Conservation (phyloP, 1,140 invertebrate genomes). For the Contarinia nasturtii region DNA sequence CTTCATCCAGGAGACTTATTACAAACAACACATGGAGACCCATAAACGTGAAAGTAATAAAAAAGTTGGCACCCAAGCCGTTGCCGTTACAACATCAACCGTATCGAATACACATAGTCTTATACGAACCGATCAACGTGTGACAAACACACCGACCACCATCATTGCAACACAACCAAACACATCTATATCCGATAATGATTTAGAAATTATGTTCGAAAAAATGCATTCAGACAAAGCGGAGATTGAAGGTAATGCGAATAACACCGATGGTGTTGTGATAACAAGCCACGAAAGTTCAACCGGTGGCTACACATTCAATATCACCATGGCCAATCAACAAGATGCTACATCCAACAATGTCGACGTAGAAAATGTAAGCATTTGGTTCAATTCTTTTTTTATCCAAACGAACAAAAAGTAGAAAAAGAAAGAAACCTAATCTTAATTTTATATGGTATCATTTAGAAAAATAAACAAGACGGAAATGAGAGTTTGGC, state of each 20-base stretch:
- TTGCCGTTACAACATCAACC: slow-evolving; percentile 8
- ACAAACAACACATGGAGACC: slow-evolving; percentile 24
- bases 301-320: slow-evolving; percentile 20
- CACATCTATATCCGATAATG: slow-evolving; percentile 13
- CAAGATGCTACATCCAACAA: slow-evolving; percentile 9
- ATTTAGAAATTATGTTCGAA: slow-evolving; percentile 24
- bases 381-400: too few relatives aligned
- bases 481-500: neutral
- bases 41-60: slow-evolving; percentile 18
- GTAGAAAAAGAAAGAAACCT: too few relatives aligned
- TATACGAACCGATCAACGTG: neutral
- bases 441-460: too few relatives aligned
- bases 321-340: slow-evolving; percentile 21
- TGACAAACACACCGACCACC: neutral
- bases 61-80: slow-evolving; percentile 1
- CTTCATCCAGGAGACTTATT: slow-evolving; percentile 23
- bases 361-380: neutral
- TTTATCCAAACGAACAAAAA: too few relatives aligned
- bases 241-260: slow-evolving; percentile 9
- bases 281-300: slow-evolving; percentile 21
- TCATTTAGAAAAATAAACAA: neutral
- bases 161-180: slow-evolving; percentile 4
- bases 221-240: slow-evolving; percentile 23
- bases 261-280: slow-evolving; percentile 13
- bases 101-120: slow-evolving; percentile 1